Evolutionary conservation across 1,140 invertebrate genomes (phyloP).

Genomic region (Hermatobates lingyangjiaoensis): DNA sequence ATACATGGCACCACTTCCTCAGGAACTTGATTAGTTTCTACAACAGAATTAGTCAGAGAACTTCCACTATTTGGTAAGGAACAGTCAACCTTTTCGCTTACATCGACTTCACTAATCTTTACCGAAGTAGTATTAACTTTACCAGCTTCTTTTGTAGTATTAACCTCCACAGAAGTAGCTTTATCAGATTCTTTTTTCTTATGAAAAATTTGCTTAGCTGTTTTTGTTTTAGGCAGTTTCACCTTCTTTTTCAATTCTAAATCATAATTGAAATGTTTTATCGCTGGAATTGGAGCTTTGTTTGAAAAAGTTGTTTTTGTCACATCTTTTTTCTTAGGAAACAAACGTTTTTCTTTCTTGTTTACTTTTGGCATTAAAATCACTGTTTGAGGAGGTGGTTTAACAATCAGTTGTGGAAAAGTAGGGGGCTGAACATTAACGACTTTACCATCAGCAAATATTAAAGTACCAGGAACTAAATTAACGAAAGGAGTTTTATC

Average conservation of each 20-base stretch:
- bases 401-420: conserved; percentile 10
- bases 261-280: conserved; percentile 23
- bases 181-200: conserved; percentile 9
- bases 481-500: conserved; percentile 9
- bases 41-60: too few relatives aligned
- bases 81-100: too few relatives aligned
- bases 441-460: conserved; percentile 12
- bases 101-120: too few relatives aligned
- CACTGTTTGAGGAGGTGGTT: conserved; percentile 7
- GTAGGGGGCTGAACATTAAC: conserved; percentile 12
- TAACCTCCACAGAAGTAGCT: not conserved
- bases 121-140: too few relatives aligned
- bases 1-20: too few relatives aligned
- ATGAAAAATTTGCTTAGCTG: conserved; percentile 22
- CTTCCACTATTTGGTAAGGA: too few relatives aligned
- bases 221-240: not conserved
- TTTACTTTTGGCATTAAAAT: conserved; percentile 10
- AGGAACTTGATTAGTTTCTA: too few relatives aligned
- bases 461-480: conserved; percentile 12
- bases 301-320: conserved; percentile 45
- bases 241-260: not conserved
- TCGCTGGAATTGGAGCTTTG: conserved; percentile 47
- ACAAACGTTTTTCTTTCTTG: conserved; percentile 3
- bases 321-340: conserved; percentile 21
- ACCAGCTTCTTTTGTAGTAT: not conserved